Evolutionary conservation across 2,113 vertebrate species (phyloP).

Genomic region (Symphodus melops): DNA sequence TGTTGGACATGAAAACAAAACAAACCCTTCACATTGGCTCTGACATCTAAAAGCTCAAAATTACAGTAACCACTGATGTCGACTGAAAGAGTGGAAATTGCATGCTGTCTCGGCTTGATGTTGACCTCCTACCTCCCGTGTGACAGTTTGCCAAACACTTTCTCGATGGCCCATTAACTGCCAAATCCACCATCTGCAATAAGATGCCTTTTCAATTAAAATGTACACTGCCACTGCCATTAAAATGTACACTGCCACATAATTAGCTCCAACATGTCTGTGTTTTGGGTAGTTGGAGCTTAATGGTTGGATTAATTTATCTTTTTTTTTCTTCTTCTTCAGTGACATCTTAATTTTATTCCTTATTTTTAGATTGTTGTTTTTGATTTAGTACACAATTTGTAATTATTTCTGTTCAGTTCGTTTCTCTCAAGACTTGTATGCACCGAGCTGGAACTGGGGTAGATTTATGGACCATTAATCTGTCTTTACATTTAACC

Average conservation of each 20-base stretch:
- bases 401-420: neutral
- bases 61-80: neutral
- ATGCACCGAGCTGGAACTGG: slow-evolving; percentile 9
- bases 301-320: neutral
- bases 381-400: neutral
- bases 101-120: neutral
- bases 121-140: neutral
- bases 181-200: neutral
- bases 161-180: neutral
- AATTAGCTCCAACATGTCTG: neutral
- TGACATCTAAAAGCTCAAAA: neutral
- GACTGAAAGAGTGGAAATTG: neutral
- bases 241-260: neutral
- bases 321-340: no score
- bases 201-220: neutral
- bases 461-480: slow-evolving; percentile 20
- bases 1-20: neutral
- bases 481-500: slow-evolving; percentile 25
- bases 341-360: no score
- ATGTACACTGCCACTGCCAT: neutral
- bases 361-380: neutral
- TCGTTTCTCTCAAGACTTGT: neutral
- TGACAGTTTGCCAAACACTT: neutral
- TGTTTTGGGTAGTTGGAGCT: neutral
- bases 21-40: neutral